Percentiles rank a stretch among this genome's conserved stretches.
Conservation (phyloP, 2,888 invertebrate genomes). For the Sinotaia quadrata region DNA sequence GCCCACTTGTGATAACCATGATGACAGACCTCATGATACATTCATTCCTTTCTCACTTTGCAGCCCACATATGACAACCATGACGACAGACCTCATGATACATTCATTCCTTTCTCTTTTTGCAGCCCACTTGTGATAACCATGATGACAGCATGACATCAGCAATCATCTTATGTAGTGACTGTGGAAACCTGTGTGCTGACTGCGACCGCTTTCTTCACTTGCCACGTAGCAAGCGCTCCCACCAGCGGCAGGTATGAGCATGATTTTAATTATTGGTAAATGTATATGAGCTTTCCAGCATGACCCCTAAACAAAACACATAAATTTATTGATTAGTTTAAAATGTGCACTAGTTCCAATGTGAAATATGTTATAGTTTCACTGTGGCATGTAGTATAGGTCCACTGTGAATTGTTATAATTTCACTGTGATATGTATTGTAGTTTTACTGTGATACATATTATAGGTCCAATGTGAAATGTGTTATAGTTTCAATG, state of each 20-base stretch:
- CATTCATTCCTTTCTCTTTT: constrained; percentile 20
- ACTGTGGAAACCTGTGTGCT: constrained; percentile 92
- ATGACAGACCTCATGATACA: constrained; percentile 84
- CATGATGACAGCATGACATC: constrained; percentile 96
- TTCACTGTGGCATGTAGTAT: too few relatives aligned
- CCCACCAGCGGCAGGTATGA: constrained; percentile 83
- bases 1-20: constrained; percentile 94
- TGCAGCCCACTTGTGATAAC: constrained; percentile 89
- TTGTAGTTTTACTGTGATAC: too few relatives aligned
- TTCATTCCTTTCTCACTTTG: background rate
- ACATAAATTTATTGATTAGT: too few relatives aligned
- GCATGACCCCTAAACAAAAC: too few relatives aligned
- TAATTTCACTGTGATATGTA: too few relatives aligned
- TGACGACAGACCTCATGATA: background rate
- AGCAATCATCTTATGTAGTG: constrained; percentile 92
- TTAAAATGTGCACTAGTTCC: too few relatives aligned
- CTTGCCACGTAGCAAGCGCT: constrained; percentile 87
- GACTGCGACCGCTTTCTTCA: constrained; percentile 97
- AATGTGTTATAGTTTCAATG: too few relatives aligned
- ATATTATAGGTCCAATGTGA: too few relatives aligned
- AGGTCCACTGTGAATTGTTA: too few relatives aligned
- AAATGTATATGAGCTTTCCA: background rate
- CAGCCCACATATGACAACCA: background rate
- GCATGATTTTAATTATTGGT: background rate
- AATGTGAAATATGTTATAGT: too few relatives aligned